Evolutionary conservation across 2,888 invertebrate species (phyloP).

Genomic region (Adelphocoris suturalis): DNA sequence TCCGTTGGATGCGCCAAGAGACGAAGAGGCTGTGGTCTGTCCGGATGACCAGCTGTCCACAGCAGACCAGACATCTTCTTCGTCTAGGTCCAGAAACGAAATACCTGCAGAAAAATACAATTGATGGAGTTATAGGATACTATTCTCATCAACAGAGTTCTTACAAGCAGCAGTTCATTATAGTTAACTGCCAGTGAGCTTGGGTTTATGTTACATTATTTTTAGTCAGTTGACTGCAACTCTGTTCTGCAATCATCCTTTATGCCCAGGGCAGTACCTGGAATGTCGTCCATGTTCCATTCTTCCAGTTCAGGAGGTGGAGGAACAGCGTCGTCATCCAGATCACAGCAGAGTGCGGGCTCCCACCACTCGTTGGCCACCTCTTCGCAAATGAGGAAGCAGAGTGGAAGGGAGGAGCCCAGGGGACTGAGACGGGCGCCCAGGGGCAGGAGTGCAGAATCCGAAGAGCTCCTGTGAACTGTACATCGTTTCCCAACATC

Average conservation of each 20-base stretch:
- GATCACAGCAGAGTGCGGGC: slow-evolving; percentile 81
- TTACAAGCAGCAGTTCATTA: too few relatives aligned
- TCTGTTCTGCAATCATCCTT: too few relatives aligned
- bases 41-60: slow-evolving; percentile 82
- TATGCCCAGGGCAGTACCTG: slow-evolving; percentile 56
- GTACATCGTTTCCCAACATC: not conserved
- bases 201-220: too few relatives aligned
- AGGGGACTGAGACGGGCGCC: not conserved
- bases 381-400: slow-evolving; percentile 25
- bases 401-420: slow-evolving; percentile 80
- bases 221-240: too few relatives aligned
- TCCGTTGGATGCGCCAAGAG: slow-evolving; percentile 16
- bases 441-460: slow-evolving; percentile 55
- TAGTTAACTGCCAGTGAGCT: too few relatives aligned
- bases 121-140: not conserved
- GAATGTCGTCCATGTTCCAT: slow-evolving; percentile 82
- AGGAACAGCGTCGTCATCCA: slow-evolving; percentile 85
- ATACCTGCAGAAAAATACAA: slow-evolving; percentile 48
- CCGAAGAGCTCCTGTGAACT: slow-evolving; percentile 54
- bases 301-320: slow-evolving; percentile 86
- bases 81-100: slow-evolving; percentile 68
- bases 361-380: slow-evolving; percentile 81
- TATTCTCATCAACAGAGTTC: too few relatives aligned
- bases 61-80: slow-evolving; percentile 72
- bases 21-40: slow-evolving; percentile 76